These are phyloP conservation scores for Callionymus lyra DNA, from an alignment of 2,113 vertebrate species.

Conservation along the genomic window DNA sequence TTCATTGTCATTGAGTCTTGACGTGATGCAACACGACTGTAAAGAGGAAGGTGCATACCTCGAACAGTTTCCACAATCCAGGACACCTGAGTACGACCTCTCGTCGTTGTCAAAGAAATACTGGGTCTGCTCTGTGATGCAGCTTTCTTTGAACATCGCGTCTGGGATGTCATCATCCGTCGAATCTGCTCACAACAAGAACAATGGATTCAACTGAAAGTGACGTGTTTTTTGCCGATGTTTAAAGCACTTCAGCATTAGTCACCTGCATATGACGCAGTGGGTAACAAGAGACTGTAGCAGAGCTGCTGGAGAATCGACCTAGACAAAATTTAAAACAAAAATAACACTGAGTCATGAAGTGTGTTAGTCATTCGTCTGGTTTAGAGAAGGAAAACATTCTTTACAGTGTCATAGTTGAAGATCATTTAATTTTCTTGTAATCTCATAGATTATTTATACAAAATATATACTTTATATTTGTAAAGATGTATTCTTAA, in stretches of 20 bases:
- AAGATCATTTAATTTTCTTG: no score
- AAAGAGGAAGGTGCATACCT: slow-evolving; percentile 64
- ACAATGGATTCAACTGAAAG: neutral
- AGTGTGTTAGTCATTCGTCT: no score
- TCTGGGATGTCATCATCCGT: slow-evolving; percentile 83
- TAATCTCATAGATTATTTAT: no score
- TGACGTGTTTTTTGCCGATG: neutral
- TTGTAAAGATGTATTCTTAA: no score
- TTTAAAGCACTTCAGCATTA: neutral
- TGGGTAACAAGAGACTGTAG: slow-evolving; percentile 80
- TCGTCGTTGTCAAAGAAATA: slow-evolving; percentile 94
- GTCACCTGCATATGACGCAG: slow-evolving; percentile 82
- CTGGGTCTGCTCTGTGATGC: slow-evolving; percentile 96
- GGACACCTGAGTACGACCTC: slow-evolving; percentile 79
- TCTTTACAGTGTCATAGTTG: no score
- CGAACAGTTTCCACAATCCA: slow-evolving; percentile 96
- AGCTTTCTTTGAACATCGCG: slow-evolving; percentile 88
- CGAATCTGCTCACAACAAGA: slow-evolving; percentile 65
- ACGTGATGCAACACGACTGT: slow-evolving; percentile 8
- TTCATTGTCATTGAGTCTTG: neutral
- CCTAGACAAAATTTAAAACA: slow-evolving; percentile 58
- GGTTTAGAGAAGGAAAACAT: no score
- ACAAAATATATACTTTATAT: no score
- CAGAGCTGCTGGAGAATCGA: slow-evolving; percentile 90
- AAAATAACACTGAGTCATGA: neutral